Conservation (phyloP, 1,140 invertebrate genomes). For the Drosophila nigromelanica region DNA sequence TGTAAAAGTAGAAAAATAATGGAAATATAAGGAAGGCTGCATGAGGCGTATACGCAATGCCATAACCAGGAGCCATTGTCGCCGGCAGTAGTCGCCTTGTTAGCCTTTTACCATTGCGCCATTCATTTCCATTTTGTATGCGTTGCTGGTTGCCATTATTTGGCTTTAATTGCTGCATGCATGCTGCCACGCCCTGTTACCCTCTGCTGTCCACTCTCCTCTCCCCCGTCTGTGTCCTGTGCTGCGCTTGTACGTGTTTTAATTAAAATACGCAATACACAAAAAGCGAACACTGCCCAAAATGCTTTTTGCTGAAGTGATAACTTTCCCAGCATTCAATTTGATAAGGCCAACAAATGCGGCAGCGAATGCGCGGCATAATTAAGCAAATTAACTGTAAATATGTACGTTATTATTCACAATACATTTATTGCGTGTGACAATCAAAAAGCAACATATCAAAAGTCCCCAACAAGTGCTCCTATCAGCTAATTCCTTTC, state of each 20-base stretch:
- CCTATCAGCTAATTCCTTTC: constrained; percentile 42
- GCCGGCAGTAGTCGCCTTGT: constrained; percentile 61
- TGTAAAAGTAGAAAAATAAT: constrained; percentile 76
- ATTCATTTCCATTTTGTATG: constrained; percentile 78
- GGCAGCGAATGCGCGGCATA: constrained; percentile 32
- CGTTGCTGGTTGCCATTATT: constrained; percentile 77
- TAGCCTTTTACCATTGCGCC: constrained; percentile 61
- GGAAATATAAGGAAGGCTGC: constrained; percentile 30
- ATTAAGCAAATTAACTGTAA: constrained; percentile 73
- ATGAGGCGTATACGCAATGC: constrained; percentile 73
- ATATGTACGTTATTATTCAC: constrained; percentile 47
- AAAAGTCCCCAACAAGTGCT: constrained; percentile 56
- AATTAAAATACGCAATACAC: constrained; percentile 67
- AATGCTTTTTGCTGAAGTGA: constrained; percentile 44
- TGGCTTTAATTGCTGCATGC: constrained; percentile 80
- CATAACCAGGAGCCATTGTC: constrained; percentile 44
- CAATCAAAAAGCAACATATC: constrained; percentile 78
- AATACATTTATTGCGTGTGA: constrained; percentile 64
- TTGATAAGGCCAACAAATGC: constrained; percentile 32
- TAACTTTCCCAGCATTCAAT: constrained; percentile 64
- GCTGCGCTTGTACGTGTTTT: constrained; percentile 65
- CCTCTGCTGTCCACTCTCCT: neutral
- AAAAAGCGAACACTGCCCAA: neutral
- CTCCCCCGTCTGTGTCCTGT: neutral
- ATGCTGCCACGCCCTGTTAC: constrained; percentile 23